phyloP scores from a whole-genome alignment of 2,797 vertebrate species.

The Catamblyrhynchus diadema region DNA sequence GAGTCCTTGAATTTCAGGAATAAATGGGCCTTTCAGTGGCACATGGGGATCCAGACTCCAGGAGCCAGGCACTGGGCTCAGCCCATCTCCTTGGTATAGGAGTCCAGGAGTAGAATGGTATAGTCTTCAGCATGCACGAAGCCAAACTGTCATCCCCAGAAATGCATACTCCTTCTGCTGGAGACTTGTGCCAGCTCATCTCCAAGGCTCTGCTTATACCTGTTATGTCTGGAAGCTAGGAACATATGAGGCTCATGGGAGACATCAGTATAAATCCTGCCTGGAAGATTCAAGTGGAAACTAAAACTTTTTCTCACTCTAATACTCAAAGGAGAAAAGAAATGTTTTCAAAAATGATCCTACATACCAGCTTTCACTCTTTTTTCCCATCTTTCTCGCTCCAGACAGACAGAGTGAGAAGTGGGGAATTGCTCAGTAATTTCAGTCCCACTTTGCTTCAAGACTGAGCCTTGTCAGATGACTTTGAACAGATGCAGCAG shows the following conservation, averaged over 20 bases:
- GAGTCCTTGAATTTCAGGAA: not conserved
- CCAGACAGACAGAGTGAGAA: not conserved
- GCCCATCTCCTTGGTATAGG: not conserved
- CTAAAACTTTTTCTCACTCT: not conserved
- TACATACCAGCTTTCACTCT: not conserved
- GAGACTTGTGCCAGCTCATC: constrained; percentile 13
- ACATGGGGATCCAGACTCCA: not conserved
- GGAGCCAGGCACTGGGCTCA: not conserved
- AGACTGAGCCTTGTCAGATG: not conserved
- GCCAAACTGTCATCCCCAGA: not conserved
- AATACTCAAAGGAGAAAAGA: not conserved
- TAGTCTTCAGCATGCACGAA: not conserved
- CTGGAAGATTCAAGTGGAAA: constrained; percentile 42
- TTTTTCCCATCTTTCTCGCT: not conserved
- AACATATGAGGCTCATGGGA: not conserved
- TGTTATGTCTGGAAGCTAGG: constrained; percentile 29
- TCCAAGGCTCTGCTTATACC: not conserved
- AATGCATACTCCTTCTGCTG: constrained; percentile 29
- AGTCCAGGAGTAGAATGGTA: not conserved
- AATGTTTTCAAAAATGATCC: not conserved
- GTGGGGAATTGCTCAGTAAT: not conserved
- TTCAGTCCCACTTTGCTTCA: not conserved
- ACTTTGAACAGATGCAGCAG: not conserved
- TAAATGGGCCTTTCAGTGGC: not conserved
- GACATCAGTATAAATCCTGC: not conserved